phyloP scores from a whole-genome alignment of 2,113 vertebrate species.

The Leptosomus discolor region DNA sequence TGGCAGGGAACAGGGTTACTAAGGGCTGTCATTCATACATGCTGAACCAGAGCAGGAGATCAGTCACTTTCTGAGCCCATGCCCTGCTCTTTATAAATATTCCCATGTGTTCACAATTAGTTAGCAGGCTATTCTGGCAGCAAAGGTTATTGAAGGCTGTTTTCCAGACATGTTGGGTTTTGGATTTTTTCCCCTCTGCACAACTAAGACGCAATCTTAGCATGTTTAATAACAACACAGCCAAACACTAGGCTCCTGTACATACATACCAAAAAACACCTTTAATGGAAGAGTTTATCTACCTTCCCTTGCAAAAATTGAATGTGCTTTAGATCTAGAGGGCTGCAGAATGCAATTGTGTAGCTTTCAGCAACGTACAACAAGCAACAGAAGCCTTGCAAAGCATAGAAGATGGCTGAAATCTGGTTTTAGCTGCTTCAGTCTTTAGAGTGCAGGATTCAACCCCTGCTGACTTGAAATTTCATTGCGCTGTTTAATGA shows the following conservation, averaged over 20 bases:
- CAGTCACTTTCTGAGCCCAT: constrained; percentile 18
- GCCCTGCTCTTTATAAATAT: constrained; percentile 46
- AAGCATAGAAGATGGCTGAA: background rate
- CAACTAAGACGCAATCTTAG: background rate
- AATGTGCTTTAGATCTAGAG: background rate
- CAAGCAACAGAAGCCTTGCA: background rate
- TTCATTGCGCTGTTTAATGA: background rate
- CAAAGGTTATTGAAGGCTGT: constrained; percentile 28
- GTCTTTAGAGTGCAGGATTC: background rate
- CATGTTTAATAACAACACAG: constrained; percentile 20
- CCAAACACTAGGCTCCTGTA: constrained; percentile 10
- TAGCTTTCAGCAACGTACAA: background rate
- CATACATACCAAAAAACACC: background rate
- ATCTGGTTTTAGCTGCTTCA: background rate
- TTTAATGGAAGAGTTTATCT: background rate
- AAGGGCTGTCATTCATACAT: constrained; percentile 35
- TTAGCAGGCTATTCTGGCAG: constrained; percentile 31
- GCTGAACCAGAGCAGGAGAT: constrained; percentile 24
- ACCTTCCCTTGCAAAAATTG: background rate
- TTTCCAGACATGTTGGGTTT: background rate
- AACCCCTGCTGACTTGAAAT: background rate
- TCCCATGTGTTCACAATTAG: constrained; percentile 68
- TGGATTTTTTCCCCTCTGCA: background rate
- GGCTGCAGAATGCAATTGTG: background rate
- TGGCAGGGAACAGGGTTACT: constrained; percentile 44